phyloP scores from a whole-genome alignment of 2,113 vertebrate genomes.

The Hippocampus barbouri region DNA sequence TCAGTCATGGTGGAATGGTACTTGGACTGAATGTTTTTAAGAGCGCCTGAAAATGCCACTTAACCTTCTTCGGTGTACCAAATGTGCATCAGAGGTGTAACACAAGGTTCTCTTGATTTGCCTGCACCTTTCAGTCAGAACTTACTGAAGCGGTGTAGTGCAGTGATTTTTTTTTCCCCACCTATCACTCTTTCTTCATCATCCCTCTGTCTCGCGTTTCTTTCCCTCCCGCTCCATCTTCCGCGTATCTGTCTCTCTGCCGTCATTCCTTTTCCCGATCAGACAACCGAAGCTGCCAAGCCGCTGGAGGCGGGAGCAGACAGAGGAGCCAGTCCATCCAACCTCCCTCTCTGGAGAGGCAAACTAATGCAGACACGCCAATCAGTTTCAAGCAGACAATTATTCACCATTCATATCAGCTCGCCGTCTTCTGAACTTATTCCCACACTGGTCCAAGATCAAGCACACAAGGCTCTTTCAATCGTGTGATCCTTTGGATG shows the following conservation, averaged over 20 bases:
- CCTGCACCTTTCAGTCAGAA: neutral
- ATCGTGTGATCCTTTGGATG: neutral
- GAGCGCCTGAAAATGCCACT: no score
- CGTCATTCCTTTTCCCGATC: conserved; percentile 33
- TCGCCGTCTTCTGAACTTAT: conserved; percentile 18
- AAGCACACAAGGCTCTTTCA: neutral
- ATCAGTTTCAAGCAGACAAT: conserved; percentile 58
- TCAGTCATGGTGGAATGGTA: no score
- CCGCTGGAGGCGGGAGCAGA: conserved; percentile 53
- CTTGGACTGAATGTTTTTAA: no score
- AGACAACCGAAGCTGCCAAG: conserved; percentile 50
- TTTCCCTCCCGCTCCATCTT: neutral
- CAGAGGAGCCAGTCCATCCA: conserved; percentile 58
- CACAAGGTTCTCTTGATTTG: neutral
- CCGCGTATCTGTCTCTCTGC: conserved; percentile 5
- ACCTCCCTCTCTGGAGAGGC: conserved; percentile 47
- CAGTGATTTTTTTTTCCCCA: neutral
- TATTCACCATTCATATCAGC: conserved; percentile 63
- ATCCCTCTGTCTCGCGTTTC: neutral
- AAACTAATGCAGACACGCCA: conserved; percentile 58
- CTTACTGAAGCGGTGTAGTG: neutral
- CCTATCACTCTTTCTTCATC: neutral
- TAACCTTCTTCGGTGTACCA: no score
- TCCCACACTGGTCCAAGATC: neutral
- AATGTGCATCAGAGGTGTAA: neutral